These are phyloP conservation scores for Crambe crambe DNA, from an alignment of 37 sponge, comb jelly and placozoan species.

Conservation along the genomic window DNA sequence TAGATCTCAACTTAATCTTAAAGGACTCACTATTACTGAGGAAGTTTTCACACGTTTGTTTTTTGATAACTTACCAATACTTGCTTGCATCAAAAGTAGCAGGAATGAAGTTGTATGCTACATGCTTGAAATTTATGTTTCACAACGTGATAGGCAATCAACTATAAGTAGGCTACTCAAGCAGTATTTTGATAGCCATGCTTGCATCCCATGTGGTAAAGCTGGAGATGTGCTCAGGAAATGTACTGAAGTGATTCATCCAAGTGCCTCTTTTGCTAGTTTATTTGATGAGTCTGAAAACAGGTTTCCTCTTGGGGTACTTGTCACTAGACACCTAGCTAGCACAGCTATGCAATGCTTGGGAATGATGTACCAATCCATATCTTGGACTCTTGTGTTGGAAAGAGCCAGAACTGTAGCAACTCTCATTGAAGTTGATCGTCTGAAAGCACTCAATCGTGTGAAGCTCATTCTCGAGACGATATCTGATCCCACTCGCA, in stretches of 20 bases:
- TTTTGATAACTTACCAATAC: not conserved
- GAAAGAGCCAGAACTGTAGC: constrained; percentile 30
- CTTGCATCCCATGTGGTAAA: constrained; percentile 58
- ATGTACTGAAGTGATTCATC: constrained; percentile 31
- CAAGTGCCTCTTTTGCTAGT: constrained; percentile 7
- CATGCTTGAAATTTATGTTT: constrained; percentile 21
- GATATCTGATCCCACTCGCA: not conserved
- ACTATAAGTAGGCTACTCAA: not conserved
- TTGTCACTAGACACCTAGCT: not conserved
- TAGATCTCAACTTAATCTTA: not conserved
- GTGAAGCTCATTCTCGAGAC: constrained; percentile 9
- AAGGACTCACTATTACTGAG: constrained; percentile 1
- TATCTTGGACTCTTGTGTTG: constrained; percentile 21
- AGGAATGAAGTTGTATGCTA: constrained; percentile 14
- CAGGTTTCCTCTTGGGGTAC: constrained; percentile 18
- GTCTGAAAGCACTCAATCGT: constrained; percentile 27
- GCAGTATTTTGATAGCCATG: not conserved
- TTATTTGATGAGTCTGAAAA: constrained; percentile 35
- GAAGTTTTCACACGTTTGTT: not conserved
- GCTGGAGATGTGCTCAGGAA: constrained; percentile 30
- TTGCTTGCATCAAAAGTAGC: constrained; percentile 2
- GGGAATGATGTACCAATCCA: constrained; percentile 18
- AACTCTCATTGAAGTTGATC: not conserved
- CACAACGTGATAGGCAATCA: not conserved
- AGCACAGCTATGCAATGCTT: constrained; percentile 17